Percentiles rank a stretch among this genome's conserved stretches.
phyloP scores from a whole-genome alignment of 2,797 vertebrate genomes.

The Sparus aurata region DNA sequence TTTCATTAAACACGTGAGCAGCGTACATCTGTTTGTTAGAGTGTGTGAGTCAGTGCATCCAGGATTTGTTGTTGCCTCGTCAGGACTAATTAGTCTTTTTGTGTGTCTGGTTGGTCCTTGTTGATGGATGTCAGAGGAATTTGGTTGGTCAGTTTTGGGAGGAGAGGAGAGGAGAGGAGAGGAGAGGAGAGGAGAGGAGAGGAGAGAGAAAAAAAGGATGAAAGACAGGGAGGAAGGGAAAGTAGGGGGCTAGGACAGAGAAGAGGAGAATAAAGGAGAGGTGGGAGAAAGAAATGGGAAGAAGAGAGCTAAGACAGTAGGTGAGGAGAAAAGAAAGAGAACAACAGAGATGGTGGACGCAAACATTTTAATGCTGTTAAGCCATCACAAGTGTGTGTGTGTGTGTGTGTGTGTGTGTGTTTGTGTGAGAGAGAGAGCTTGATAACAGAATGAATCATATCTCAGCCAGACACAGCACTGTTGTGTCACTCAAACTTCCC shows the following conservation, averaged over 20 bases:
- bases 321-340: background rate
- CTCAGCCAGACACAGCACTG: constrained; percentile 76
- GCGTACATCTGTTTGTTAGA: constrained; percentile 52
- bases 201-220: background rate
- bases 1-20: constrained; percentile 35
- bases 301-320: too few species aligned
- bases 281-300: background rate
- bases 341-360: background rate
- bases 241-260: background rate
- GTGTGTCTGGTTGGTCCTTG: constrained; percentile 41
- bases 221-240: too few species aligned
- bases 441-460: constrained; percentile 83
- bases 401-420: background rate
- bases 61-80: constrained; percentile 59
- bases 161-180: background rate
- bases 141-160: constrained; percentile 47
- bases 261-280: background rate
- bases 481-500: constrained; percentile 79
- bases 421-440: constrained; percentile 2
- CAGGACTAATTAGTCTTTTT: constrained; percentile 68
- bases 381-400: constrained; percentile 14
- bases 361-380: constrained; percentile 50
- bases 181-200: background rate
- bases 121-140: constrained; percentile 25
- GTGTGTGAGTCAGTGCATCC: constrained; percentile 30